Conservation (phyloP, 1,140 invertebrate species). For the Drosophila eugracilis region DNA sequence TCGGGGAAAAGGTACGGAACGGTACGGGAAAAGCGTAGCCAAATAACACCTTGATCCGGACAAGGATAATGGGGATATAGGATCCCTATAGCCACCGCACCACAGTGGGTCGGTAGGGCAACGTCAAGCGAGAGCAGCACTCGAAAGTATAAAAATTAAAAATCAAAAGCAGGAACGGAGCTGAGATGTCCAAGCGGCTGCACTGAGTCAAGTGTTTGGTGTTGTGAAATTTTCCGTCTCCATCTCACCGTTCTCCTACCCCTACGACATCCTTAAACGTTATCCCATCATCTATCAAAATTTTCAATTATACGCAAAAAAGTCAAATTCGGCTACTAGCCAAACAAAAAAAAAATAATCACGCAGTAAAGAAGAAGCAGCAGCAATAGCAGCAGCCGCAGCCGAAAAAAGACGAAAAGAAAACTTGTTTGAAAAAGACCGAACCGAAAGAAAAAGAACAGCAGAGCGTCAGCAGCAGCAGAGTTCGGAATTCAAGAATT, state of each 20-base stretch:
- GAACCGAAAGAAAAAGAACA: constrained; percentile 39
- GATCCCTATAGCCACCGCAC: not conserved
- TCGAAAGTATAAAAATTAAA: not conserved
- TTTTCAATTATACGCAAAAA: constrained; percentile 23
- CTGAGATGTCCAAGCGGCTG: constrained; percentile 39
- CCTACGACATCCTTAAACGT: not conserved
- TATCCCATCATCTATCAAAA: constrained; percentile 2
- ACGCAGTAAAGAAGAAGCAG: constrained; percentile 51
- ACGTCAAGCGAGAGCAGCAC: constrained; percentile 46
- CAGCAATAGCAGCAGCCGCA: constrained; percentile 16
- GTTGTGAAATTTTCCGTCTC: constrained; percentile 70
- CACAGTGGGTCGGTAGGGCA: constrained; percentile 47
- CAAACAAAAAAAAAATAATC: constrained; percentile 41
- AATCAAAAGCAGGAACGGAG: constrained; percentile 16
- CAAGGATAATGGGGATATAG: constrained; percentile 33
- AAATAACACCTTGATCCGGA: constrained; percentile 4
- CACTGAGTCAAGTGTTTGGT: constrained; percentile 62
- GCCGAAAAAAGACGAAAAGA: constrained; percentile 48
- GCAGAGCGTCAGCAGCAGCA: constrained; percentile 14
- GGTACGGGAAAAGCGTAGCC: not conserved
- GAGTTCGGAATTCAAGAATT: constrained; percentile 22
- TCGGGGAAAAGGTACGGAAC: constrained; percentile 7
- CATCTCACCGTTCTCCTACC: constrained; percentile 14
- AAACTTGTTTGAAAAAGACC: constrained; percentile 75
- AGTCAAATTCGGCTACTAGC: not conserved